Percentiles rank a stretch among this genome's conserved stretches.
Conservation (phyloP, 37 sponge, comb jelly and placozoan species). For the Mnemiopsis leidyi region DNA sequence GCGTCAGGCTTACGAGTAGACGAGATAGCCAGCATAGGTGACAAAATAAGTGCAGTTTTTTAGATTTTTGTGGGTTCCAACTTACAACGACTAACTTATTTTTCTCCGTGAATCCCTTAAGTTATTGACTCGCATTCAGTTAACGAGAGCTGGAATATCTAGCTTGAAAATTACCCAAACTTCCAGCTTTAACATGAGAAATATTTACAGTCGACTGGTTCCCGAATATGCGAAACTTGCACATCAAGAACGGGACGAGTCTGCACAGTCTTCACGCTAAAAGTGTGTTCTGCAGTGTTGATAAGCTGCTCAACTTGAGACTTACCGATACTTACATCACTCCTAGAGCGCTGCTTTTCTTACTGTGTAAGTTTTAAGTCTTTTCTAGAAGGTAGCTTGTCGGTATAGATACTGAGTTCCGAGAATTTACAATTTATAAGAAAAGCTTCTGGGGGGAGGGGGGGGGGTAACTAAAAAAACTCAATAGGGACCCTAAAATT, state of each 20-base stretch:
- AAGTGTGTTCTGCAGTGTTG: neutral
- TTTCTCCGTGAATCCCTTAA: neutral
- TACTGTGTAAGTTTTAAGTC: neutral
- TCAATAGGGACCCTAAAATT: no score
- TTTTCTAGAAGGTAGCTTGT: no score
- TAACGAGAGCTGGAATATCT: no score
- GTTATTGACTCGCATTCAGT: neutral
- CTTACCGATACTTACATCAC: slow-evolving; percentile 46
- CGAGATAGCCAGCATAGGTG: slow-evolving; percentile 13
- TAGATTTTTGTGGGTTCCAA: neutral
- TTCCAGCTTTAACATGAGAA: no score
- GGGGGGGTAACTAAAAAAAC: no score
- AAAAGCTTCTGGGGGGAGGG: no score
- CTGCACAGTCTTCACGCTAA: slow-evolving; percentile 20
- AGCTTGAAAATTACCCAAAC: no score
- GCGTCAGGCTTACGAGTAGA: neutral
- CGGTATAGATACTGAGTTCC: no score
- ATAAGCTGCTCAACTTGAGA: neutral
- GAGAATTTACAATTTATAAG: no score
- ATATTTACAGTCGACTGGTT: slow-evolving; percentile 29
- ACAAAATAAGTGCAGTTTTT: neutral
- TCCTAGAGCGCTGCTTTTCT: slow-evolving; percentile 30
- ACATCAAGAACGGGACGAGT: neutral
- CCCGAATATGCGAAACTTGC: slow-evolving; percentile 10
- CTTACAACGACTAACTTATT: neutral